Evolutionary conservation across 2,797 vertebrate species (phyloP), one percentile per base, ranked within the genome.

Genomic region (Gadopsis bispinosus): DNA sequence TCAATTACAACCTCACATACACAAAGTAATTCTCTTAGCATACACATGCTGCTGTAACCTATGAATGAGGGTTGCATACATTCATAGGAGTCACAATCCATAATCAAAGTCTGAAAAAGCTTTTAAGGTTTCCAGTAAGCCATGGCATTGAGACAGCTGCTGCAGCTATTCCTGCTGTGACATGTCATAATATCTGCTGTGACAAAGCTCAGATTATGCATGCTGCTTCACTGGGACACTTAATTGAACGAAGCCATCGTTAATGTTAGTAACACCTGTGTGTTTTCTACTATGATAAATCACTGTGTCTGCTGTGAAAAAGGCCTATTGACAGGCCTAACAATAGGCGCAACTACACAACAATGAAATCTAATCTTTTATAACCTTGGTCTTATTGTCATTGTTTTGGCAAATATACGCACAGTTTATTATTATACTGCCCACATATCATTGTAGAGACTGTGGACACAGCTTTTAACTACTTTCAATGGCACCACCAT

Each of bases 1-100:
- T 77, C 29, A 76, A 74, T 81, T 70, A 66, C 8, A 78, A 75
- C n/a, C 22, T 77, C 7, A 51, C 20, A 55, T 59, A 19, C 22
- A 78, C 37, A 39, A 58, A 80, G 17, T 48, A 68, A 73, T 58
- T 61, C 74, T 75, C 45, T 17, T 7, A 31, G 13, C 22, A 62
- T 67, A 35, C 26, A 71, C 41, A 4, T n/a, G 7, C 10, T 61
- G 29, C 10, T 26, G 22, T 13, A 58, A n/a, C 45, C n/a, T 68
- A 39, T n/a, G 22, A 2, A n/a, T 35, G 41, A 63, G 51, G 39
- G 13, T 16, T 59, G 1, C 17, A 55, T 12, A 11, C 17, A 60
- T 29, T 10, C 10, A 20, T 33, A 29, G 29, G 53, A 59, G 43
- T 37, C 11, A 33, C 37, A 45, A 63, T 51, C 11, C 8, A 41